Evolutionary conservation across 2,797 vertebrate genomes (phyloP).

Genomic region (Lerista edwardsae): DNA sequence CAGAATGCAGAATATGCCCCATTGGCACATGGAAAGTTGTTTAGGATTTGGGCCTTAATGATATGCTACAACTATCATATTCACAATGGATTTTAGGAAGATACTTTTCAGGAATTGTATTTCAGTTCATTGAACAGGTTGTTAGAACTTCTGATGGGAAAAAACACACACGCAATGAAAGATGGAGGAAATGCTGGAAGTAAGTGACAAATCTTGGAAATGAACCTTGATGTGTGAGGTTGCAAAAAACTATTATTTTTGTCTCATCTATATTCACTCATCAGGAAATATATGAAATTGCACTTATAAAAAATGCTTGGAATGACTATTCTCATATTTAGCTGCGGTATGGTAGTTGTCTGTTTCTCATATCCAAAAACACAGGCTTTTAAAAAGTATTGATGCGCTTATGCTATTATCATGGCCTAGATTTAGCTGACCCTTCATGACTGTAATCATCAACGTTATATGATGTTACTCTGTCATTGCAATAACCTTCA

Average conservation of each 20-base stretch:
- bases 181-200: constrained; percentile 33
- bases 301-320: neutral
- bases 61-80: neutral
- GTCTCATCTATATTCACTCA: neutral
- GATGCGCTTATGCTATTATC: neutral
- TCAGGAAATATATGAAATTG: constrained; percentile 19
- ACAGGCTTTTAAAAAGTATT: constrained; percentile 9
- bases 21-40: too few relatives aligned
- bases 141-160: constrained; percentile 43
- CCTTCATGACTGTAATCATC: neutral
- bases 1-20: too few relatives aligned
- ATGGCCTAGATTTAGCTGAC: neutral
- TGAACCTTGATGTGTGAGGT: constrained; percentile 24
- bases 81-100: constrained; percentile 36
- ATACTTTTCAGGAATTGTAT: constrained; percentile 41
- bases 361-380: neutral
- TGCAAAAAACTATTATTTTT: constrained; percentile 14
- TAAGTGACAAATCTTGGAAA: constrained; percentile 49
- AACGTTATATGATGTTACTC: neutral
- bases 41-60: constrained; percentile 6
- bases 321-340: constrained; percentile 15
- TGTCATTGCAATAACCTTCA: constrained; percentile 5
- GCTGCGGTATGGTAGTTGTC: neutral
- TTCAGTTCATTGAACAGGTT: constrained; percentile 57
- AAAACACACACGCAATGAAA: constrained; percentile 21